phyloP scores from a whole-genome alignment of 1,140 invertebrate species.

The Hycleus cichorii region DNA sequence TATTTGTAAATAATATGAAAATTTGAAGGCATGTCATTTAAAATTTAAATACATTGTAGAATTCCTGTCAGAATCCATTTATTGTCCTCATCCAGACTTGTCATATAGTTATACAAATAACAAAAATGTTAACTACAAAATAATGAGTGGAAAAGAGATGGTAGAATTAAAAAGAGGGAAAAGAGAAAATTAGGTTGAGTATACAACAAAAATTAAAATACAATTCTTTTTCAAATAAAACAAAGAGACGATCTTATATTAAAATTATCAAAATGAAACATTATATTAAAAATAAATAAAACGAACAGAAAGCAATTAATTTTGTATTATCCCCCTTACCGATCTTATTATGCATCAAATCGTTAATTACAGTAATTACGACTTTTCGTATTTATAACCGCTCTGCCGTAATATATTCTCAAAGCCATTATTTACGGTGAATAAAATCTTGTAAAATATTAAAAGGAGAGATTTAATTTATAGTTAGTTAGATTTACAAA shows the following conservation, averaged over 20 bases:
- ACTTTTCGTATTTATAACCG: conserved; percentile 14
- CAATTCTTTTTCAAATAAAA: background rate
- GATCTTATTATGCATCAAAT: conserved; percentile 14
- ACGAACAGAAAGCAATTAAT: conserved; percentile 12
- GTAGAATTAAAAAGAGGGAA: too few relatives aligned
- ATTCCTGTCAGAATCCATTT: too few relatives aligned
- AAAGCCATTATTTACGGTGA: conserved; percentile 8
- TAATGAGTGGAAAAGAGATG: too few relatives aligned
- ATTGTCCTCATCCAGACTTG: too few relatives aligned
- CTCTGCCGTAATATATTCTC: conserved; percentile 7
- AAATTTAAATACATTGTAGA: too few relatives aligned
- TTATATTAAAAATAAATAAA: background rate
- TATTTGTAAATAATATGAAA: too few relatives aligned
- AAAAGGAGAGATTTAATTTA: conserved; percentile 14
- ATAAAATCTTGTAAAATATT: conserved; percentile 14
- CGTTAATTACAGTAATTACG: conserved; percentile 16
- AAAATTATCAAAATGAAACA: background rate
- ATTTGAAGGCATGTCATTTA: too few relatives aligned
- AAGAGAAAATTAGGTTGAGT: conserved; percentile 5
- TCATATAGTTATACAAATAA: too few relatives aligned
- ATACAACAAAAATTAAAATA: conserved; percentile 1
- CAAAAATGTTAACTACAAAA: too few relatives aligned
- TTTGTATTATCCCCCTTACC: conserved; percentile 8
- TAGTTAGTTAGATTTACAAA: background rate
- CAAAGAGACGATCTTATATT: background rate